A percentile compares a stretch with the other conserved stretches of the same genome.
Evolutionary conservation across 2,888 invertebrate genomes (phyloP).

Genomic region (Amphipyra berbera): DNA sequence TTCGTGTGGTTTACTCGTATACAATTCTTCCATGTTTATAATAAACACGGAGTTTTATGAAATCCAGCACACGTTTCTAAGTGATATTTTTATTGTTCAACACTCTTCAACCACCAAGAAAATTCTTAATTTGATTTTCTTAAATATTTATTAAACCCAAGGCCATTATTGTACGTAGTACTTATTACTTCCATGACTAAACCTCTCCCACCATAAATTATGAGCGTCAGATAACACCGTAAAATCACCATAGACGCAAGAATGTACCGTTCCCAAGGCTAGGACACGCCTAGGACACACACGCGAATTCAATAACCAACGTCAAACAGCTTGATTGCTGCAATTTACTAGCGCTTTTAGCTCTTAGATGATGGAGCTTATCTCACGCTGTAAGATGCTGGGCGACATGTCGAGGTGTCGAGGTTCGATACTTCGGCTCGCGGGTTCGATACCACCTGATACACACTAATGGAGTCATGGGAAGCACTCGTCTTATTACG

Average conservation of each 20-base stretch:
- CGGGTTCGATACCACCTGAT: slow-evolving; percentile 75
- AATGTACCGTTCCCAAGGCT: slow-evolving; percentile 12
- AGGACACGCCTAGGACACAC: slow-evolving; percentile 21
- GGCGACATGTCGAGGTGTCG: slow-evolving; percentile 76
- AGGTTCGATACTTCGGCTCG: slow-evolving; percentile 67
- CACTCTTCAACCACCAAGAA: background rate
- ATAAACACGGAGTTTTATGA: too few species aligned
- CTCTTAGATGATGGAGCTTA: slow-evolving; percentile 76
- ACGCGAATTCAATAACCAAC: slow-evolving; percentile 53
- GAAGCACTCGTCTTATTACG: slow-evolving; percentile 62
- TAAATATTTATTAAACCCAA: background rate
- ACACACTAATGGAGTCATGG: slow-evolving; percentile 84
- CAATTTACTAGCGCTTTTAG: slow-evolving; percentile 78
- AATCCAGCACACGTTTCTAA: too few species aligned
- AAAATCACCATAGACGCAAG: slow-evolving; percentile 20
- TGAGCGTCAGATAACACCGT: slow-evolving; percentile 16
- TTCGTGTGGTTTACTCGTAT: too few species aligned
- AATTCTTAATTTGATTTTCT: background rate
- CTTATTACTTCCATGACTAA: too few species aligned
- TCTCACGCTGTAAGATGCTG: slow-evolving; percentile 72
- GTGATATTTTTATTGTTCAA: background rate
- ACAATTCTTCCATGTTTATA: too few species aligned
- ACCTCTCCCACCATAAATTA: slow-evolving; percentile 11
- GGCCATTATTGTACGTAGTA: too few species aligned
- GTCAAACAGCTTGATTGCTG: slow-evolving; percentile 59